These are phyloP conservation scores for Trichogramma pretiosum DNA, from an alignment of 1,140 invertebrate genomes.

Conservation along the genomic window DNA sequence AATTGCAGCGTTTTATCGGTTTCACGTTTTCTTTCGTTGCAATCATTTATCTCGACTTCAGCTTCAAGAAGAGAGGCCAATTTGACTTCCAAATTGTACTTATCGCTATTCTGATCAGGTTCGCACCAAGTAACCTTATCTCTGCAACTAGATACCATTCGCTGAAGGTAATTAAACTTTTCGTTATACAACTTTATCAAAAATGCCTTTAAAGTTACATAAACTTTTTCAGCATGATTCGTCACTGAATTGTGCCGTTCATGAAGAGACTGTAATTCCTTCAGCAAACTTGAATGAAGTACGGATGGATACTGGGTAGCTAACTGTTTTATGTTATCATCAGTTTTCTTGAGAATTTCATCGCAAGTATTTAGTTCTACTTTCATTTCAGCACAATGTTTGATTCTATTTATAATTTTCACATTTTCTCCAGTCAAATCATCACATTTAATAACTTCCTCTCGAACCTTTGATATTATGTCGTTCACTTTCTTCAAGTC, in stretches of 20 bases:
- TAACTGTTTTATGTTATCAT: conserved; percentile 47
- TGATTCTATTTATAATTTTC: conserved; percentile 70
- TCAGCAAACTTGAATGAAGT: conserved; percentile 63
- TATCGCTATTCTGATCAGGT: conserved; percentile 76
- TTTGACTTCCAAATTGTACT: conserved; percentile 89
- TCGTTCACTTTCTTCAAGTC: conserved; percentile 63
- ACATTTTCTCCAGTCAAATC: conserved; percentile 80
- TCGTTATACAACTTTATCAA: conserved; percentile 83
- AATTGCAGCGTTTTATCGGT: conserved; percentile 59
- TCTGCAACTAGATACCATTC: conserved; percentile 66
- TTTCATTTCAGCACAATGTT: conserved; percentile 63
- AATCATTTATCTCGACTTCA: conserved; percentile 61
- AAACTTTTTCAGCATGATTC: conserved; percentile 60
- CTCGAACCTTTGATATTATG: conserved; percentile 65
- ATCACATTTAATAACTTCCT: conserved; percentile 82
- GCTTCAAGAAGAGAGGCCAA: conserved; percentile 72
- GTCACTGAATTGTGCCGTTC: conserved; percentile 68
- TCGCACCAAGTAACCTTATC: conserved; percentile 91
- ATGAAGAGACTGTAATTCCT: conserved; percentile 69
- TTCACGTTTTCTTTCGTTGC: conserved; percentile 55
- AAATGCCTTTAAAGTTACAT: conserved; percentile 68
- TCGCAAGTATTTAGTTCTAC: conserved; percentile 56
- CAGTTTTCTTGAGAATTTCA: conserved; percentile 48
- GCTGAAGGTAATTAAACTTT: conserved; percentile 69
- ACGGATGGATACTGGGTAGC: conserved; percentile 71